Evolutionary conservation across 1,140 invertebrate species (phyloP).

Genomic region (Stegodyphus dumicola): DNA sequence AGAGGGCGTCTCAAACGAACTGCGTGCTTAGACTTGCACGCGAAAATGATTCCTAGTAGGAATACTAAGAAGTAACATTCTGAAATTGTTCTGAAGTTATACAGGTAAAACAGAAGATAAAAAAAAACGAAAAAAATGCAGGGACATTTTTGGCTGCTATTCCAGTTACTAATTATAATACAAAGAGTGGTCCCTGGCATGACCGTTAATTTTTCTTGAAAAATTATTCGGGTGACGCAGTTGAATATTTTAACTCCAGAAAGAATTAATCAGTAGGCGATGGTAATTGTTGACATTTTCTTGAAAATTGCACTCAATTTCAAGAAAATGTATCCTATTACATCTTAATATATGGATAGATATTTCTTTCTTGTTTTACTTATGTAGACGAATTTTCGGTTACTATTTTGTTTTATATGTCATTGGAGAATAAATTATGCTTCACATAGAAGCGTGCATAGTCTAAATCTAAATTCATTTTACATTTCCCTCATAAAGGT

Average conservation of each 20-base stretch:
- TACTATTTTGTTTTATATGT: too few species aligned
- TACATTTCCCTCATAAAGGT: too few species aligned
- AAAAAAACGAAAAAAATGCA: too few species aligned
- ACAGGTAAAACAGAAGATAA: too few species aligned
- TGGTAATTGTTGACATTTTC: conserved; percentile 2
- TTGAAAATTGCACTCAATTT: neutral
- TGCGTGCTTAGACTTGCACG: conserved; percentile 27
- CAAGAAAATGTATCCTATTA: neutral
- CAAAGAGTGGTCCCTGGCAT: conserved; percentile 1
- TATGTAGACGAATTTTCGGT: too few species aligned
- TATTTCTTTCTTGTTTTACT: too few species aligned
- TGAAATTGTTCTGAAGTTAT: too few species aligned
- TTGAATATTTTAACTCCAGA: neutral
- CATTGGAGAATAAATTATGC: too few species aligned
- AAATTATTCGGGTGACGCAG: conserved; percentile 1
- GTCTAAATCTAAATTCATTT: too few species aligned
- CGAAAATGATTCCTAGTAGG: neutral
- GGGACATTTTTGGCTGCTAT: neutral
- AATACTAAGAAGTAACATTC: too few species aligned
- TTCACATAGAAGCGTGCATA: too few species aligned
- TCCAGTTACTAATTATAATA: conserved; percentile 16
- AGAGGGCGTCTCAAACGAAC: conserved; percentile 23
- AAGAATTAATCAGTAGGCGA: neutral
- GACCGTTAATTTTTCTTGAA: conserved; percentile 19
- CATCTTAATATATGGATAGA: too few species aligned